Conservation (phyloP, 2,113 vertebrate genomes). For the Brachyhypopomus occidentalis region DNA sequence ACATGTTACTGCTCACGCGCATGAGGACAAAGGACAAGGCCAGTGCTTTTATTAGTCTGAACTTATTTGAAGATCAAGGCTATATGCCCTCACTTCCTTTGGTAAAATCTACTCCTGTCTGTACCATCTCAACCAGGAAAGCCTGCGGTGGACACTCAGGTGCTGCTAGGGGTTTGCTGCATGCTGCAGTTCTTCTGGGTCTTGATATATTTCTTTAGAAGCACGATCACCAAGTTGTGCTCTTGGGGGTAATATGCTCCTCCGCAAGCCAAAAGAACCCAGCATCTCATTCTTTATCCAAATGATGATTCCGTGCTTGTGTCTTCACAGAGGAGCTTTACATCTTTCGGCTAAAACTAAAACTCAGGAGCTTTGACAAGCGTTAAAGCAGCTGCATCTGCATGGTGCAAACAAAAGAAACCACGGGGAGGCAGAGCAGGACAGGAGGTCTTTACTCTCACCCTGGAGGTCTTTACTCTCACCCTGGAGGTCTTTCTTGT, state of each 20-base stretch:
- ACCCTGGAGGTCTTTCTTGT: not conserved
- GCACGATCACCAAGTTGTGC: conserved; percentile 48
- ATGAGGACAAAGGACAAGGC: no score
- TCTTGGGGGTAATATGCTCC: conserved; percentile 36
- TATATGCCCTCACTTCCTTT: no score
- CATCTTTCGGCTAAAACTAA: conserved; percentile 30
- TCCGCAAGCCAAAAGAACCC: conserved; percentile 55
- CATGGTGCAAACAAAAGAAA: not conserved
- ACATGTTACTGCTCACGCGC: no score
- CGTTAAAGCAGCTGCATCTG: not conserved
- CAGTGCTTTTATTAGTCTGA: no score
- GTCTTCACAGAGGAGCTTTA: not conserved
- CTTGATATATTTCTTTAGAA: conserved; percentile 49
- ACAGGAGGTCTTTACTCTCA: not conserved
- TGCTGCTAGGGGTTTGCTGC: conserved; percentile 36
- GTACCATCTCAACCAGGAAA: not conserved
- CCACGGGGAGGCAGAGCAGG: not conserved
- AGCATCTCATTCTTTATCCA: conserved; percentile 47
- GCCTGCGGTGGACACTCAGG: not conserved
- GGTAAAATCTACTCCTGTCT: not conserved
- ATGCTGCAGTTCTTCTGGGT: conserved; percentile 35
- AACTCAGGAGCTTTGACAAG: conserved; percentile 34
- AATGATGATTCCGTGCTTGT: conserved; percentile 38
- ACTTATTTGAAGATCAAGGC: no score
- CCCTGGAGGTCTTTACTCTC: not conserved